phyloP scores from a whole-genome alignment of 1,140 invertebrate species.

The Drosophila bocqueti region DNA sequence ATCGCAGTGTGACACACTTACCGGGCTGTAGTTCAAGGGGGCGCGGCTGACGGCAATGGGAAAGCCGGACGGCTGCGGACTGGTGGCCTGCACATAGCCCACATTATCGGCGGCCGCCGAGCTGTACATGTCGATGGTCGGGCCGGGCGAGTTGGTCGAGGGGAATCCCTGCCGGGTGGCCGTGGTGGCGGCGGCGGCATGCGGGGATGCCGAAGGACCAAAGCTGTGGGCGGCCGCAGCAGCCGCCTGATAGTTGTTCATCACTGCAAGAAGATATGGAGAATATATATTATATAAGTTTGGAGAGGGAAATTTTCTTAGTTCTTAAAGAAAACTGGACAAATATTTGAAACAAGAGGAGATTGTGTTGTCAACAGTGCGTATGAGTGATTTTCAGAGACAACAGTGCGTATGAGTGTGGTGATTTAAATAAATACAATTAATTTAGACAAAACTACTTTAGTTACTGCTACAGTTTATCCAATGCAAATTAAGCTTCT shows the following conservation, averaged over 20 bases:
- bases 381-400: background rate
- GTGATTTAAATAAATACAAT: background rate
- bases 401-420: conserved; percentile 13
- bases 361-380: conserved; percentile 10
- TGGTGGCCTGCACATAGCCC: conserved; percentile 96
- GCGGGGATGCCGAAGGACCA: conserved; percentile 86
- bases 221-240: conserved; percentile 90
- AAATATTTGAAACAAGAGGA: background rate
- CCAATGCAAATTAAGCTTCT: background rate
- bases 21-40: conserved; percentile 95
- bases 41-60: conserved; percentile 95
- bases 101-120: conserved; percentile 93
- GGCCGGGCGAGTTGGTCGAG: conserved; percentile 94
- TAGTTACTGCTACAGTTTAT: background rate
- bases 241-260: conserved; percentile 97
- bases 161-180: conserved; percentile 92
- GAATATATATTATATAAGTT: background rate
- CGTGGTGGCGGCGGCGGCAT: conserved; percentile 88
- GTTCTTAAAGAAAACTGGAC: background rate
- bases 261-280: conserved; percentile 88
- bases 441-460: background rate
- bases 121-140: conserved; percentile 95
- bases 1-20: conserved; percentile 86
- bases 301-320: background rate
- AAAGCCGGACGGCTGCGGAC: conserved; percentile 95